These are phyloP conservation scores for Acleris emargana DNA, from an alignment of 2,888 invertebrate species.

Conservation along the genomic window DNA sequence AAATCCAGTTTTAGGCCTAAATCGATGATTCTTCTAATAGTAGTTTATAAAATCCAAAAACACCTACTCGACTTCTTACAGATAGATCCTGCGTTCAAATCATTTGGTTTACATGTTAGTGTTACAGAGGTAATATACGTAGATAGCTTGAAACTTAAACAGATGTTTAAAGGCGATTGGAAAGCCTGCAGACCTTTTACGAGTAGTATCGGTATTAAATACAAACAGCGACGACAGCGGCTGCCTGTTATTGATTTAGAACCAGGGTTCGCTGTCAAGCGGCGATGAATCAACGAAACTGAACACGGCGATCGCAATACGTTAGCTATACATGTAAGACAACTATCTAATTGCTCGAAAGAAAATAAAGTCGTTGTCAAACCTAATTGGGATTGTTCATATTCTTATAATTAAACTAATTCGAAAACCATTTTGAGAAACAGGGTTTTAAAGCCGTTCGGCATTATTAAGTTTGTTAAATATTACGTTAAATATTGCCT, in stretches of 20 bases:
- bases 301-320: constrained; percentile 18
- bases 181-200: constrained; percentile 14
- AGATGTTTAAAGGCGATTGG: constrained; percentile 19
- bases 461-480: too few species aligned
- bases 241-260: constrained; percentile 48
- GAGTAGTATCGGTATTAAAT: constrained; percentile 21
- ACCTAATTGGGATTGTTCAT: too few species aligned
- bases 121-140: constrained; percentile 17
- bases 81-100: constrained; percentile 8
- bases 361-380: neutral
- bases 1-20: too few species aligned
- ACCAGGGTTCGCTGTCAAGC: constrained; percentile 41
- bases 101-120: too few species aligned
- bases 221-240: constrained; percentile 26
- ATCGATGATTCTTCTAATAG: too few species aligned
- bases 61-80: neutral
- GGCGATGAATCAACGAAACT: constrained; percentile 44
- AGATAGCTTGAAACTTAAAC: constrained; percentile 17
- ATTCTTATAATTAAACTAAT: too few species aligned
- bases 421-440: too few species aligned
- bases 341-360: constrained; percentile 8
- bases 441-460: too few species aligned
- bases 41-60: too few species aligned
- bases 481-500: neutral
- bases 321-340: neutral